Evolutionary conservation across 2,888 invertebrate genomes (phyloP), one percentile per base, ranked within the genome.

Genomic region (Leucoma salicis): DNA sequence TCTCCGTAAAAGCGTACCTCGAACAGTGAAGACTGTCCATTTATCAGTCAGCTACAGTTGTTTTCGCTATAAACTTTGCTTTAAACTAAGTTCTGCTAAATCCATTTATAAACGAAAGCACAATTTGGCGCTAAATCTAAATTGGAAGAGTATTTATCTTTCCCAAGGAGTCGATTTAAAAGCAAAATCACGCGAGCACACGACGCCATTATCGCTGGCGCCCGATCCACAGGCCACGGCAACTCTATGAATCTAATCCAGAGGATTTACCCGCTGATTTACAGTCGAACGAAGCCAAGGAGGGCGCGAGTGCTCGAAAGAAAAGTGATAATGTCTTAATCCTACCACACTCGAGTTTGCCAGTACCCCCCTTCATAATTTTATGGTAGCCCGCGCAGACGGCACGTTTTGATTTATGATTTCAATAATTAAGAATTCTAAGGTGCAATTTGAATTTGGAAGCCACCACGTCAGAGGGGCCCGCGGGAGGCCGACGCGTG

Each of bases 321-420:
- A 91, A 92, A 92, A 92, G 91, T 91, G 91, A 92, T 92, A 92
- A 92, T 91, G 91, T 92, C 91, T 91, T 92, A 91, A 92, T 91
- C 91, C 91, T 83, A 86, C 83, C 90, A 89, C 90, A 90, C 90
- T 88, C 74, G 82, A 85, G 78, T 69, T 74, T 76, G 65, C 74
- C 71, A 67, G 65, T 55, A 52, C 63, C 59, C 60, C 63, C 65
- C 70, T 82, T 75, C 74, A 70, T 74, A 80, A 85, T 87, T 88
- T 88, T 85, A 87, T 85, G 85, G 87, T 85, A 85, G 81, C 80
- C 73, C 79, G 81, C 85, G 72, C 85, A 86, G 85, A 85, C 82
- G 87, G 87, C 81, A 82, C 83, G 80, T 82, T 86, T 83, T 89
- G 89, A 89, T 89, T 89, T 89, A 89, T 82, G 89, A 88, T 89